Evolutionary conservation across 1,140 invertebrate genomes (phyloP).

Genomic region (Drosophila ambigua): DNA sequence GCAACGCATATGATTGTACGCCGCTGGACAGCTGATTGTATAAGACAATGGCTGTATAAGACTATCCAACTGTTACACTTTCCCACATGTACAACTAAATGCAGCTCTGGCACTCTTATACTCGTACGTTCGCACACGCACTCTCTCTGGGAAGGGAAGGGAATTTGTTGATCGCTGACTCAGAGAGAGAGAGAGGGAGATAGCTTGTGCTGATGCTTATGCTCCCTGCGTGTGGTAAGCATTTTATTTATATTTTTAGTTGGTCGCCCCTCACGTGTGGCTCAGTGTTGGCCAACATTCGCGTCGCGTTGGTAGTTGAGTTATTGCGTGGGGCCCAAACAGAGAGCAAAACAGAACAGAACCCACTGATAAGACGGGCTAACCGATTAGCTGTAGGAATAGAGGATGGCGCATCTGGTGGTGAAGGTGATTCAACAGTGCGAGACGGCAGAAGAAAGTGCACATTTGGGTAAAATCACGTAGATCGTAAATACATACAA

Average conservation of each 20-base stretch:
- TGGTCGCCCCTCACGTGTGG: slow-evolving; percentile 4
- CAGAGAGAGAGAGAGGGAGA: neutral
- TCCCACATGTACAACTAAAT: neutral
- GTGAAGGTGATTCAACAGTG: slow-evolving; percentile 29
- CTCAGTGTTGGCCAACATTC: slow-evolving; percentile 28
- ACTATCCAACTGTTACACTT: neutral
- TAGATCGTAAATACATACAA: neutral
- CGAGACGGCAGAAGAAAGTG: slow-evolving; percentile 12
- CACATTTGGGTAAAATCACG: slow-evolving; percentile 15
- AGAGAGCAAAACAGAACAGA: neutral
- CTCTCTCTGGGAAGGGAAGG: neutral
- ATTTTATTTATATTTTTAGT: slow-evolving; percentile 12
- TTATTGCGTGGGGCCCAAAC: neutral
- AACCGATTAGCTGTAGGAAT: neutral
- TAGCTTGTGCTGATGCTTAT: neutral
- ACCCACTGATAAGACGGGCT: neutral
- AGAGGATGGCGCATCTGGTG: slow-evolving; percentile 25
- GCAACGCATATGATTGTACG: too few relatives aligned
- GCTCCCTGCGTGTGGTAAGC: slow-evolving; percentile 8
- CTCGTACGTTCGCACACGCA: neutral
- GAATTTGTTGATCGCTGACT: neutral
- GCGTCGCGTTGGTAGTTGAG: slow-evolving; percentile 13
- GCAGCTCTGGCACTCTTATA: slow-evolving; percentile 1
- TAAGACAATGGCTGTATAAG: too few relatives aligned
- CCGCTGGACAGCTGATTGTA: too few relatives aligned